Conservation (phyloP, 1,140 invertebrate genomes). For the Cyclargus thomasi region DNA sequence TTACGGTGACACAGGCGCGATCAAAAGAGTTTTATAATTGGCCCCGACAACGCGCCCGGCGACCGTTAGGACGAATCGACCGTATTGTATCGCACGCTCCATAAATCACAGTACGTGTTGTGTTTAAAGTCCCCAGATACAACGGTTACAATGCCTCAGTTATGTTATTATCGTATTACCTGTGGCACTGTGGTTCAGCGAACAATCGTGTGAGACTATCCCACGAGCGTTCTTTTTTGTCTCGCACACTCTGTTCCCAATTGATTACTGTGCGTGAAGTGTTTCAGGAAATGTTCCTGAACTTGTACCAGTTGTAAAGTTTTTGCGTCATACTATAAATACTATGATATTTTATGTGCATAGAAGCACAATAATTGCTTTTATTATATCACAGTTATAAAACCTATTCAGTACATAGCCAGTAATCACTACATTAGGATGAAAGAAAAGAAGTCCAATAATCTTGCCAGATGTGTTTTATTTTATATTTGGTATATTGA, state of each 20-base stretch:
- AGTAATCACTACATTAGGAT: too few species aligned
- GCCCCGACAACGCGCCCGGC: neutral
- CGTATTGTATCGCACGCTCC: constrained; percentile 37
- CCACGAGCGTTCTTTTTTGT: constrained; percentile 17
- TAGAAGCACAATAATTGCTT: too few species aligned
- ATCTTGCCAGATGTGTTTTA: too few species aligned
- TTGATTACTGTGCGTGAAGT: neutral
- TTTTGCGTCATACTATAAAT: too few species aligned
- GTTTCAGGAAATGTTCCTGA: constrained; percentile 1
- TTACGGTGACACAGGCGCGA: neutral
- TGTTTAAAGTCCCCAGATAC: constrained; percentile 12
- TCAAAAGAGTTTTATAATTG: constrained; percentile 1
- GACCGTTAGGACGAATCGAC: constrained; percentile 5
- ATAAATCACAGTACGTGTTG: constrained; percentile 25
- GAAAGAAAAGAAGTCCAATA: too few species aligned
- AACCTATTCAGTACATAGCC: too few species aligned
- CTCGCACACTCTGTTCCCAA: neutral
- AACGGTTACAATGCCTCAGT: constrained; percentile 19
- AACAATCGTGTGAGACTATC: constrained; percentile 18
- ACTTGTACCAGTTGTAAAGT: neutral
- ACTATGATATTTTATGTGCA: too few species aligned
- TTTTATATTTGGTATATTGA: too few species aligned
- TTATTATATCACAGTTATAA: too few species aligned
- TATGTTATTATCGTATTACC: constrained; percentile 24
- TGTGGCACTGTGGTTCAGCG: constrained; percentile 15